Percentiles rank a stretch among this genome's conserved stretches.
Evolutionary conservation across 2,888 invertebrate genomes (phyloP).

Genomic region (Coremacera marginata): DNA sequence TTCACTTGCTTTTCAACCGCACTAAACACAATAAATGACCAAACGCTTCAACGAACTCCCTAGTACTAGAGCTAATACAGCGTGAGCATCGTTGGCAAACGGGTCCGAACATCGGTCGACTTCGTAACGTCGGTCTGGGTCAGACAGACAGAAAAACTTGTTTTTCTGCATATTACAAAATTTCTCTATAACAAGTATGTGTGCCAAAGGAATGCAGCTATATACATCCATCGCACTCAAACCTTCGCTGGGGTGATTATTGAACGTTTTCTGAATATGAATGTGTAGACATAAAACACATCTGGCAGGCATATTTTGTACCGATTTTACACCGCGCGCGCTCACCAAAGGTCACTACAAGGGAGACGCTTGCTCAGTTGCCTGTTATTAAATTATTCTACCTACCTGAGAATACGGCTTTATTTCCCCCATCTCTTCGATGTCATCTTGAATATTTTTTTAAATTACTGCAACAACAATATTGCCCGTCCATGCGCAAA

Average conservation of each 20-base stretch:
- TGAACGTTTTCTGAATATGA: slow-evolving; percentile 30
- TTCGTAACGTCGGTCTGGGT: background rate
- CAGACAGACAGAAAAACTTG: slow-evolving; percentile 41
- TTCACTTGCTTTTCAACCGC: background rate
- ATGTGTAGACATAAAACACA: slow-evolving; percentile 55
- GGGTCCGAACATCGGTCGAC: slow-evolving; percentile 20
- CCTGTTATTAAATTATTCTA: background rate
- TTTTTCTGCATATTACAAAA: slow-evolving; percentile 38
- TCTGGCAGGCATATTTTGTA: slow-evolving; percentile 61
- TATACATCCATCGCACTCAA: slow-evolving; percentile 29
- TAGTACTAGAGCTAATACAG: slow-evolving; percentile 47
- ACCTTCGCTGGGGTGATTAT: slow-evolving; percentile 40
- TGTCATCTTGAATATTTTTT: background rate
- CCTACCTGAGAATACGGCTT: background rate
- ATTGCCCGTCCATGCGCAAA: slow-evolving; percentile 30
- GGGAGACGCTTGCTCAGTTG: background rate
- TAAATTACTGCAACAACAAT: slow-evolving; percentile 17
- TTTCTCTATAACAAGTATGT: slow-evolving; percentile 34
- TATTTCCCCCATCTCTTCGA: background rate
- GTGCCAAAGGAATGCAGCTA: slow-evolving; percentile 4
- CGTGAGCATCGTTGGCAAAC: slow-evolving; percentile 7
- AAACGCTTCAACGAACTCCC: slow-evolving; percentile 48
- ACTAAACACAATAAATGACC: slow-evolving; percentile 42
- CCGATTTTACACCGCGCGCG: slow-evolving; percentile 30
- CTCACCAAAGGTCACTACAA: background rate